Conservation (phyloP, 2,113 vertebrate species). For the Eulemur macaco region DNA sequence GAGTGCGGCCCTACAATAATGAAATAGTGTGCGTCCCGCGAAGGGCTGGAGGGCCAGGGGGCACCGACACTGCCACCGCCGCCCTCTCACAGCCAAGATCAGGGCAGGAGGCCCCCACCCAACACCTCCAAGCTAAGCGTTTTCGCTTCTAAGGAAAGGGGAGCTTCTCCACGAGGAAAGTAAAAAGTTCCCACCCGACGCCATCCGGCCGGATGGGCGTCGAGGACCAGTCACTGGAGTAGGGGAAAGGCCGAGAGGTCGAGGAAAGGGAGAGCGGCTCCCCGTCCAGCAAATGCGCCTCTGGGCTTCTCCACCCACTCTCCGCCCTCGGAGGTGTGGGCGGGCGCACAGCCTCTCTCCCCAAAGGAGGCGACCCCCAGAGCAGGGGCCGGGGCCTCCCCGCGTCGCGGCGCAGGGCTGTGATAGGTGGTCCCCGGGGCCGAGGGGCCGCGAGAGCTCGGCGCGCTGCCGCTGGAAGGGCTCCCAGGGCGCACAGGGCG, state of each 20-base stretch:
- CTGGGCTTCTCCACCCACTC: neutral
- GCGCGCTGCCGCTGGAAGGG: neutral
- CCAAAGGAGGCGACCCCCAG: neutral
- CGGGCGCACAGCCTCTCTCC: neutral
- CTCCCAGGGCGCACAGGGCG: neutral
- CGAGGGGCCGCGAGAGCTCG: neutral
- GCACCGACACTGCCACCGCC: neutral
- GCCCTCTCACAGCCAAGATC: neutral
- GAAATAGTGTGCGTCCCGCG: neutral
- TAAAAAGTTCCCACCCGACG: constrained; percentile 20
- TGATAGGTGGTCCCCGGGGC: constrained; percentile 43
- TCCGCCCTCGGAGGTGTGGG: constrained; percentile 37
- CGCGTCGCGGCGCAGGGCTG: neutral
- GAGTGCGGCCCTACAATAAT: neutral
- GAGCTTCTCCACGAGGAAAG: neutral
- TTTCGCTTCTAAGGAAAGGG: neutral
- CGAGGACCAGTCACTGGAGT: neutral
- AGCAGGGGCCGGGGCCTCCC: constrained; percentile 41
- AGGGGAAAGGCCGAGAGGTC: neutral
- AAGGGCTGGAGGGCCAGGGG: neutral
- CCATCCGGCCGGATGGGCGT: neutral
- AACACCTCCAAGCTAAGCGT: neutral
- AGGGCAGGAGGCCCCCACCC: neutral
- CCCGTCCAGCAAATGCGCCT: fast-evolving
- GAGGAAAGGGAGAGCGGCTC: neutral